phyloP scores from a whole-genome alignment of 2,113 vertebrate genomes.

The Percopsis transmontana region DNA sequence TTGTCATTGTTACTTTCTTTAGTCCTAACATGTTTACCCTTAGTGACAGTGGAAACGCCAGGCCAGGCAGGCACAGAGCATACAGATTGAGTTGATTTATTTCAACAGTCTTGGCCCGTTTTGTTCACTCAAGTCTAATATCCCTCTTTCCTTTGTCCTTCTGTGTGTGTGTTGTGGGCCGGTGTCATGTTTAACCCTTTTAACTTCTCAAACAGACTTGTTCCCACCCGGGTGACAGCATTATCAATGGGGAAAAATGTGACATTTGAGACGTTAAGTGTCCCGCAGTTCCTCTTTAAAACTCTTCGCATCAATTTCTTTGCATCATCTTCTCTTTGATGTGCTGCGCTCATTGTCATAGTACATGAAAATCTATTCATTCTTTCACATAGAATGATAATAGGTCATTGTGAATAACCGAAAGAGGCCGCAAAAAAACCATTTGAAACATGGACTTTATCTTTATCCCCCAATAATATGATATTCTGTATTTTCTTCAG shows the following conservation, averaged over 20 bases:
- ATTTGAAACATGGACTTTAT: constrained; percentile 1
- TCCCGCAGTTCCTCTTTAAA: constrained; percentile 8
- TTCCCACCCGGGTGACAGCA: constrained; percentile 10
- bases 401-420: constrained; percentile 5
- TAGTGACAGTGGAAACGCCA: neutral
- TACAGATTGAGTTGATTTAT: neutral
- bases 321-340: constrained; percentile 14
- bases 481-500: constrained; percentile 23
- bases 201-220: constrained; percentile 3
- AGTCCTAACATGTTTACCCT: too few relatives aligned
- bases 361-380: constrained; percentile 1
- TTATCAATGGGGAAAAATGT: constrained; percentile 11
- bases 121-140: constrained; percentile 13
- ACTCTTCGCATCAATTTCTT: constrained; percentile 1
- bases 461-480: neutral
- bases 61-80: constrained; percentile 8
- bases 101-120: neutral
- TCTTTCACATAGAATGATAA: constrained; percentile 3
- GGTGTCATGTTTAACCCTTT: constrained; percentile 4
- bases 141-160: neutral
- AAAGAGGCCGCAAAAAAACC: neutral
- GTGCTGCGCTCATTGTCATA: constrained; percentile 8
- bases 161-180: neutral
- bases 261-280: constrained; percentile 26
- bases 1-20: neutral